Evolutionary conservation across 2,113 vertebrate species (phyloP).

Genomic region (Stegostoma tigrinum): DNA sequence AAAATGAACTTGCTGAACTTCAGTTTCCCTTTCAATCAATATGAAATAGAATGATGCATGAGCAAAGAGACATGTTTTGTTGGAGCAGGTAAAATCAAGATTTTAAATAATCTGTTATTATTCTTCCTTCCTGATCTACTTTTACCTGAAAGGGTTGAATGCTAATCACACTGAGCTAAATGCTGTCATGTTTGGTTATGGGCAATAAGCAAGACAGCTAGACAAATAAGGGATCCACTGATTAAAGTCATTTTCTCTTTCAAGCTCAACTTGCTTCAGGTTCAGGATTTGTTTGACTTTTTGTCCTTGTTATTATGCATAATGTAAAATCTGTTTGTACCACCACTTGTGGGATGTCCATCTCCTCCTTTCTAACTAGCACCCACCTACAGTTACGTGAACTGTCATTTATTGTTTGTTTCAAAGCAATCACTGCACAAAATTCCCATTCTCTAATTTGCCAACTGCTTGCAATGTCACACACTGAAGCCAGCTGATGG

Average conservation of each 20-base stretch:
- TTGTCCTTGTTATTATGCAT: no score
- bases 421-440: neutral
- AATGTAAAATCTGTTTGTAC: neutral
- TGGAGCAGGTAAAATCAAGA: neutral
- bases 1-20: neutral
- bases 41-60: neutral
- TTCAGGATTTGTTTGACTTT: neutral
- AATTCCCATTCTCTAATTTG: slow-evolving; percentile 8
- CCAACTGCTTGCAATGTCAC: neutral
- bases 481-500: neutral
- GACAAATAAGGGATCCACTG: neutral
- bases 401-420: neutral
- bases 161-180: neutral
- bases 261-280: neutral
- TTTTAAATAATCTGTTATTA: neutral
- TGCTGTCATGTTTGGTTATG: neutral
- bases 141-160: neutral
- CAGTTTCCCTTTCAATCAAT: neutral
- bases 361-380: neutral
- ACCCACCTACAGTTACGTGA: neutral
- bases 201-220: neutral
- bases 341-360: neutral
- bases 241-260: neutral
- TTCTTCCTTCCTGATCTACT: neutral
- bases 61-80: neutral